Percentiles rank a stretch among this genome's conserved stretches.
Evolutionary conservation across 2,888 invertebrate genomes (phyloP).

Genomic region (Drosophila robusta): DNA sequence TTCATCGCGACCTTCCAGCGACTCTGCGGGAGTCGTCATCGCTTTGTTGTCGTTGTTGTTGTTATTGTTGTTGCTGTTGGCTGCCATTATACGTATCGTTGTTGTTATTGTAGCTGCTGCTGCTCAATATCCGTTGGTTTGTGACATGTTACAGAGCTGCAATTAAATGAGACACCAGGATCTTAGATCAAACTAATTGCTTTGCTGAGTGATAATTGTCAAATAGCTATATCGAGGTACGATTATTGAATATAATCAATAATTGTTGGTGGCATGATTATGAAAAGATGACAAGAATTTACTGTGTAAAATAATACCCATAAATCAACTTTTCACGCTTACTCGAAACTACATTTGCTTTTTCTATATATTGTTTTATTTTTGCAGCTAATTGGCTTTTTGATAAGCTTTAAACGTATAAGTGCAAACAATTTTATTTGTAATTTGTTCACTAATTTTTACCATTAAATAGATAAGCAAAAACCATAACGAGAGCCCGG

Average conservation of each 20-base stretch:
- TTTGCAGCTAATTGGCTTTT: too few species aligned
- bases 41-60: conserved; percentile 32
- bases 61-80: conserved; percentile 37
- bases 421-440: too few species aligned
- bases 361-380: too few species aligned
- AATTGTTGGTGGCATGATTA: too few species aligned
- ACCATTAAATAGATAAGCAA: too few species aligned
- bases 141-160: conserved; percentile 62
- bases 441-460: too few species aligned
- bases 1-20: conserved; percentile 74
- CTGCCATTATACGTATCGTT: conserved; percentile 40
- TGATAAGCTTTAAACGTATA: too few species aligned
- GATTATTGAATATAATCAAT: neutral
- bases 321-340: too few species aligned
- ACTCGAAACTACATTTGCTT: too few species aligned
- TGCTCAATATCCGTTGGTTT: conserved; percentile 53
- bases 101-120: conserved; percentile 15
- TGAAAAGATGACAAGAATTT: too few species aligned
- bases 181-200: neutral
- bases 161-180: conserved; percentile 16
- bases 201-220: conserved; percentile 1
- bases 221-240: neutral
- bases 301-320: too few species aligned
- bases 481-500: too few species aligned
- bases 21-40: conserved; percentile 20